Evolutionary conservation across 2,797 vertebrate species (phyloP).

Genomic region (Argentina silus): DNA sequence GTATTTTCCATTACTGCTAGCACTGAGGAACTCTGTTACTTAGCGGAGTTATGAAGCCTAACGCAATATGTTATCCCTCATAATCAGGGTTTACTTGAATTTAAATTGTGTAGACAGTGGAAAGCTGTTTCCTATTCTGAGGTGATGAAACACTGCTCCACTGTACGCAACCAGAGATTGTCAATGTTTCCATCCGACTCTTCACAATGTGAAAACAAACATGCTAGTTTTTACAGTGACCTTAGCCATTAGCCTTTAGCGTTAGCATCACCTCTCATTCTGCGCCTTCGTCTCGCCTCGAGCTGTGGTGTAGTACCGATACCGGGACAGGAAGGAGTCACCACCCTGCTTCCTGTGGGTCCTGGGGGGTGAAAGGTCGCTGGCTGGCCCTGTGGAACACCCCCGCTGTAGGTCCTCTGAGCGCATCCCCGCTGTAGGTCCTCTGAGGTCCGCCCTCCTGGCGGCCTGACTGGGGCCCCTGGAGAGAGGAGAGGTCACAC

Average conservation of each 20-base stretch:
- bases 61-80: neutral
- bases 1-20: constrained; percentile 15
- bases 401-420: neutral
- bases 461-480: neutral
- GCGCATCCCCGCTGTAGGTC: neutral
- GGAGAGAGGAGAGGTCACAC: neutral
- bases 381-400: constrained; percentile 2
- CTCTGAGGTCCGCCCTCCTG: neutral
- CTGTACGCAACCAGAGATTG: no score
- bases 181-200: no score
- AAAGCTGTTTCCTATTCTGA: no score
- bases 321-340: constrained; percentile 2
- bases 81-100: neutral
- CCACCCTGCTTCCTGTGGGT: constrained; percentile 1
- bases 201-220: neutral
- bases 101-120: no score
- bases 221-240: neutral
- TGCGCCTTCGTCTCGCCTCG: neutral
- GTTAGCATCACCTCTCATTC: neutral
- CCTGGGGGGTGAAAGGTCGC: constrained; percentile 9
- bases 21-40: neutral
- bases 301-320: neutral
- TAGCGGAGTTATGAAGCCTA: neutral
- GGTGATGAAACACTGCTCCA: no score
- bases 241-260: neutral